Conservation (phyloP, 2,113 vertebrate genomes). For the Thermophis baileyi region DNA sequence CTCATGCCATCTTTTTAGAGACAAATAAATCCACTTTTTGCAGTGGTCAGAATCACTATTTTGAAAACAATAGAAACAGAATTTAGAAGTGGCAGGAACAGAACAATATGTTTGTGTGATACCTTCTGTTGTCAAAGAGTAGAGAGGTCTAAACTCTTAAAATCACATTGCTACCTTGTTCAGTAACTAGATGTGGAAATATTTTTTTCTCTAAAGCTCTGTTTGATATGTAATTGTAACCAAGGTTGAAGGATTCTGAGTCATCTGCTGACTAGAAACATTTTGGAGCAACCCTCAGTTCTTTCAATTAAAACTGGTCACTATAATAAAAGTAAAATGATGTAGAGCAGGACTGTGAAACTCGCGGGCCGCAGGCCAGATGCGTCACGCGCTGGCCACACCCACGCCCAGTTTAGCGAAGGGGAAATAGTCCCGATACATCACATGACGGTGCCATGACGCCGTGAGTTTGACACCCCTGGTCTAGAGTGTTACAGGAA, state of each 20-base stretch:
- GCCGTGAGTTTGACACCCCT: no score
- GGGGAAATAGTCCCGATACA: no score
- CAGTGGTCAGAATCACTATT: neutral
- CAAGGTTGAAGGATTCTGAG: neutral
- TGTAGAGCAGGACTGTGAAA: neutral
- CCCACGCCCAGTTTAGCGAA: no score
- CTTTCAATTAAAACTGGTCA: neutral
- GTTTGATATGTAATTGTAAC: neutral
- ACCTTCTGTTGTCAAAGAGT: constrained; percentile 40
- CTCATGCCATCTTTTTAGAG: neutral
- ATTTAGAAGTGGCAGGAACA: constrained; percentile 34
- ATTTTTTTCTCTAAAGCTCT: constrained; percentile 54
- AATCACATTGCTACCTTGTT: constrained; percentile 64
- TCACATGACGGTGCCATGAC: no score
- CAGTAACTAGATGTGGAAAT: constrained; percentile 52
- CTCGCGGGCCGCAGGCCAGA: accelerated
- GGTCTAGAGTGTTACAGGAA: neutral
- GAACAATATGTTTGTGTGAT: neutral
- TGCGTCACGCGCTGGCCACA: no score
- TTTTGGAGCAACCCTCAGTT: neutral
- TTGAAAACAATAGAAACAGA: constrained; percentile 19
- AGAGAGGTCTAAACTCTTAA: constrained; percentile 62
- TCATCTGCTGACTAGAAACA: neutral
- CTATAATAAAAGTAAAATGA: neutral
- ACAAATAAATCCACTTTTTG: neutral